Base-by-base conservation (phyloP, 2,113 vertebrate species). In the Todiramphus saurophagus region DNA sequence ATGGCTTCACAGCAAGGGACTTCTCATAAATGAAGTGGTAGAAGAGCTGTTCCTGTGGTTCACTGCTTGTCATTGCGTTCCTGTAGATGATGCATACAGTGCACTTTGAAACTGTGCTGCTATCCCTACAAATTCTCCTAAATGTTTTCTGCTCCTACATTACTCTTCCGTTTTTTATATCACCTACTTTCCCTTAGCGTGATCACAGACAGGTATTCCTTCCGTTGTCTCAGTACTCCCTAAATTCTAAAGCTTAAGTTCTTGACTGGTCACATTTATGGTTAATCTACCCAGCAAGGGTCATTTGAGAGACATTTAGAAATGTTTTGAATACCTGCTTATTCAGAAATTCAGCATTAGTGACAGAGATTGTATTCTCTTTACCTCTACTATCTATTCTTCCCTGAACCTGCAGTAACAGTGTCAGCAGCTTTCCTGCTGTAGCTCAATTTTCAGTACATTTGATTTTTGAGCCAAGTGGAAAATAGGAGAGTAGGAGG, bases 21-120 rank as follows among this genome's bases (percentile, higher is more conserved):
- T 96, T 87, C 91, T 87, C 69, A 66, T 66, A 77, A 94, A 87
- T 1, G 24, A 92, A 94, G 62, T 63, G 64, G 37, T 58, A 94
- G 73, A 60, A 68, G 67, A 90, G 46, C 58, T 84, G 13, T 82
- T 94, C 66, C 72, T 58, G 9, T 53, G 35, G 41, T 84, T 79
- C 63, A 28, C 43, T 87, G 37, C 24, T 68, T 84, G 73, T 91
- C 76, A 75, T 55, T 73, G 35, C 53, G 64, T 88, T 84, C 59
- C 82, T 94, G 37, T 64, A 4, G 0, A 56, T 60, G 46, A 66
- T 41, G 17, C 35, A 48, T 33, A 48, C 37, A 37, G 41, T 91
- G 60, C 28, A 69, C 39, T 76, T 62, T n/a, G 67, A 58, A 88
- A 82, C 25, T 43, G 8, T 83, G 60, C 44, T 92, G 73, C 48